A percentile compares a stretch with the other conserved stretches of the same genome.
These are phyloP conservation scores for Palythoa heliodiscus DNA, from an alignment of 92 coral and sea anemone genomes.

Conservation along the genomic window DNA sequence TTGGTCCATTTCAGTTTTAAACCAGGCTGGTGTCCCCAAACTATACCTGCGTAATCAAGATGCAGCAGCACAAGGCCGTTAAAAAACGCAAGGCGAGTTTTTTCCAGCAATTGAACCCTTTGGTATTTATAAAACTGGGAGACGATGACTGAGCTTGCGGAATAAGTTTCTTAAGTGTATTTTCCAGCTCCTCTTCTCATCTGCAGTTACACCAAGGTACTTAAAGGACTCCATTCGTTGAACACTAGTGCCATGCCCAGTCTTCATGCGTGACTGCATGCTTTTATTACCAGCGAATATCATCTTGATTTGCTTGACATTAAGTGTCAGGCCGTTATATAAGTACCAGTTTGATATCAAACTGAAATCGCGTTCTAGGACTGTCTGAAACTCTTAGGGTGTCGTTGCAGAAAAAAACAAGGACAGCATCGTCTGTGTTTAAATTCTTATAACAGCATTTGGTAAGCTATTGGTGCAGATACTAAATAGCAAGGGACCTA, in stretches of 20 bases:
- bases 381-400: constrained; percentile 19
- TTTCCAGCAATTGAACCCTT: constrained; percentile 4
- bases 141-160: background rate
- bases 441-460: constrained; percentile 42
- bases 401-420: constrained; percentile 23
- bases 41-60: background rate
- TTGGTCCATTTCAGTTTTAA: constrained; percentile 16
- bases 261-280: constrained; percentile 48
- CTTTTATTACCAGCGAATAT: constrained; percentile 56
- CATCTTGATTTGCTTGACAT: constrained; percentile 59
- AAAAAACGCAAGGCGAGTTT: background rate
- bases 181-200: background rate
- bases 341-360: constrained; percentile 53
- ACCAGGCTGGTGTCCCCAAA: constrained; percentile 24
- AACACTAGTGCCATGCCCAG: constrained; percentile 15
- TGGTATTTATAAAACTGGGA: constrained; percentile 26
- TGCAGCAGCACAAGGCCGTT: constrained; percentile 19
- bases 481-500: constrained; percentile 40
- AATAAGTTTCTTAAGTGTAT: background rate
- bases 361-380: constrained; percentile 43
- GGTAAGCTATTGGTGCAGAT: constrained; percentile 45
- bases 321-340: constrained; percentile 50
- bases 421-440: constrained; percentile 53
- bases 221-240: constrained; percentile 56
- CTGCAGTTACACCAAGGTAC: constrained; percentile 46